Evolutionary conservation across 2,888 invertebrate species (phyloP).

Genomic region (Melanotus villosus): DNA sequence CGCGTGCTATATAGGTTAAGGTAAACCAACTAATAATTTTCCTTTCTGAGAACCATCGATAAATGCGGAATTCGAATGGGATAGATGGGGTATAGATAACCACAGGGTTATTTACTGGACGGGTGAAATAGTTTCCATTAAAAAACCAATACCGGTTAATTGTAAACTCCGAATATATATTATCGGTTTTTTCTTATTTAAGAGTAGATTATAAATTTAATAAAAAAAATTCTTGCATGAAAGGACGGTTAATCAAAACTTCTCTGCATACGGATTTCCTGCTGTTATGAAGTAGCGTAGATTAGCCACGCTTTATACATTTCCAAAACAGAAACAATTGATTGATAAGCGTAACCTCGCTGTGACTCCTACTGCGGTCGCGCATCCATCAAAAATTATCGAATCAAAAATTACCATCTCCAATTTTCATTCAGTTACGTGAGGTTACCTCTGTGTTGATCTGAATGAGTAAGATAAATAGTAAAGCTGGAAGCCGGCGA

Average conservation of each 20-base stretch:
- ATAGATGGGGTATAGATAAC: slow-evolving; percentile 24
- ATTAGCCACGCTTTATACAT: slow-evolving; percentile 36
- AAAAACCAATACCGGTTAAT: too few relatives aligned
- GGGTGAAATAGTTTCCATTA: too few relatives aligned
- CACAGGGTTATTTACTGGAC: slow-evolving; percentile 25
- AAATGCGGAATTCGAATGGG: slow-evolving; percentile 6
- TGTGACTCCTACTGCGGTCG: slow-evolving; percentile 43
- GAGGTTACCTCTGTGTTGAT: not conserved
- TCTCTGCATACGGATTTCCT: slow-evolving; percentile 1
- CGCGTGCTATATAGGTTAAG: slow-evolving; percentile 36
- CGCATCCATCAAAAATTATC: slow-evolving; percentile 52
- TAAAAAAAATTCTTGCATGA: not conserved
- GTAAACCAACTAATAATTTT: slow-evolving; percentile 29
- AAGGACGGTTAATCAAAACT: slow-evolving; percentile 11
- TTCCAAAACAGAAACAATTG: slow-evolving; percentile 44
- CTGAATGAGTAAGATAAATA: not conserved
- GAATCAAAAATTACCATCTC: slow-evolving; percentile 40
- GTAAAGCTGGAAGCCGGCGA: slow-evolving; percentile 4
- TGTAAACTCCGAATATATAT: not conserved
- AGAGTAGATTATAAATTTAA: not conserved
- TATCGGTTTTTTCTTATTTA: not conserved
- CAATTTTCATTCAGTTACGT: slow-evolving; percentile 15
- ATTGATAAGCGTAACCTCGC: slow-evolving; percentile 49
- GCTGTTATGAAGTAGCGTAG: slow-evolving; percentile 44
- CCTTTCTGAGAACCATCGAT: slow-evolving; percentile 26